Evolutionary conservation across 2,888 invertebrate species (phyloP).

Genomic region (Archips xylosteana): DNA sequence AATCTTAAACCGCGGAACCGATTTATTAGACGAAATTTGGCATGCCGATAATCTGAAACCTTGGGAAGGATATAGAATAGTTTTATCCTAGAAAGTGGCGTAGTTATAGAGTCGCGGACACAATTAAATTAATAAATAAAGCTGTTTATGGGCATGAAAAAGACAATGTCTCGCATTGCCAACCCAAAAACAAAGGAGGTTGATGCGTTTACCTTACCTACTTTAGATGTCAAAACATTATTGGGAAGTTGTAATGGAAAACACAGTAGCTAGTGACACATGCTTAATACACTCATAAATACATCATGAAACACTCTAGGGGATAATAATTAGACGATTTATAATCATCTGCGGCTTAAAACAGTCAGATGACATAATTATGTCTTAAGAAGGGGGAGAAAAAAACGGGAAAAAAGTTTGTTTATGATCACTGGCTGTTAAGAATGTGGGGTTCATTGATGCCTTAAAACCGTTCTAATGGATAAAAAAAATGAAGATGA

Average conservation of each 20-base stretch:
- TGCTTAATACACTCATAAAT: constrained; percentile 54
- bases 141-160: no score
- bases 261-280: constrained; percentile 37
- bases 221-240: constrained; percentile 8
- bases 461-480: constrained; percentile 32
- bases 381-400: constrained; percentile 51
- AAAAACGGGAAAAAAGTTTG: constrained; percentile 45
- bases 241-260: constrained; percentile 32
- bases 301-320: constrained; percentile 58
- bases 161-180: no score
- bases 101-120: no score
- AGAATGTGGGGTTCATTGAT: constrained; percentile 39
- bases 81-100: no score
- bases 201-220: neutral
- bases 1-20: no score
- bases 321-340: constrained; percentile 66
- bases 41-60: no score
- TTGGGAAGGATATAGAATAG: no score
- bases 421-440: constrained; percentile 42
- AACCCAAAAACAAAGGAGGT: constrained; percentile 4
- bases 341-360: constrained; percentile 65
- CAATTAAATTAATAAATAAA: no score
- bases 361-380: constrained; percentile 67
- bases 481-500: constrained; percentile 1
- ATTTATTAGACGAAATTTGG: no score